Conservation (phyloP, 2,113 vertebrate species). For the Melanotaenia duboulayi region DNA sequence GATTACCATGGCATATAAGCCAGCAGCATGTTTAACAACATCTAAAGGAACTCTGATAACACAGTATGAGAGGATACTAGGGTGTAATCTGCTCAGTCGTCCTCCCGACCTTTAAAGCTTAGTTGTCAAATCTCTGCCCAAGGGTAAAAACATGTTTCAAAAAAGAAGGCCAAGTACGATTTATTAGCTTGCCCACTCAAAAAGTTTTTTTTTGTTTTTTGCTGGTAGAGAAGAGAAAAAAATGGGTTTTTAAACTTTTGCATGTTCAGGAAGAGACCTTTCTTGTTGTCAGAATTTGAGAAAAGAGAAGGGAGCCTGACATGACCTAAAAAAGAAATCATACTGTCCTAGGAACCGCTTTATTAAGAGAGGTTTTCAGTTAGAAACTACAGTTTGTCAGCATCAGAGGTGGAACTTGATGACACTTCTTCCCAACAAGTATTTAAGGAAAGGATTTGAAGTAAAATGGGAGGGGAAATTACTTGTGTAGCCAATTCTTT, state of each 20-base stretch:
- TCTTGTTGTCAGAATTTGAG: slow-evolving; percentile 23
- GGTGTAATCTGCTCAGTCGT: slow-evolving; percentile 1
- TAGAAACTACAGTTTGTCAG: not conserved
- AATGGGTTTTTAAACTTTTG: slow-evolving; percentile 2
- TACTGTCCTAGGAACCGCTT: not conserved
- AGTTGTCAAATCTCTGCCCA: slow-evolving; percentile 28
- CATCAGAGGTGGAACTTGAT: not conserved
- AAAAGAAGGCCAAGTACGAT: slow-evolving; percentile 12
- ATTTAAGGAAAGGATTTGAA: not conserved
- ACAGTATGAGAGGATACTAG: not conserved
- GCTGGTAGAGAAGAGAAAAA: not conserved
- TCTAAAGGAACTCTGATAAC: not conserved
- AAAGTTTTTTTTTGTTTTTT: too few species aligned
- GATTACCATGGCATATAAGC: not conserved
- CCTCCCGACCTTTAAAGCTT: slow-evolving; percentile 1
- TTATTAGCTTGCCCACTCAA: slow-evolving; percentile 15
- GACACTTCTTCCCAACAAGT: not conserved
- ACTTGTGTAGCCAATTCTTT: too few species aligned
- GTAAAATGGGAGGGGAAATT: slow-evolving; percentile 1
- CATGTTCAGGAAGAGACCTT: slow-evolving; percentile 24
- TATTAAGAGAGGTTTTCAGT: not conserved
- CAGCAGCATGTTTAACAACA: not conserved
- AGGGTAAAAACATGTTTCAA: slow-evolving; percentile 26
- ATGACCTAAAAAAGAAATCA: slow-evolving; percentile 22
- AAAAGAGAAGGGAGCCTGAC: slow-evolving; percentile 15